Evolutionary conservation across 2,888 invertebrate species (phyloP).

Genomic region (Pseudanteris insignis): DNA sequence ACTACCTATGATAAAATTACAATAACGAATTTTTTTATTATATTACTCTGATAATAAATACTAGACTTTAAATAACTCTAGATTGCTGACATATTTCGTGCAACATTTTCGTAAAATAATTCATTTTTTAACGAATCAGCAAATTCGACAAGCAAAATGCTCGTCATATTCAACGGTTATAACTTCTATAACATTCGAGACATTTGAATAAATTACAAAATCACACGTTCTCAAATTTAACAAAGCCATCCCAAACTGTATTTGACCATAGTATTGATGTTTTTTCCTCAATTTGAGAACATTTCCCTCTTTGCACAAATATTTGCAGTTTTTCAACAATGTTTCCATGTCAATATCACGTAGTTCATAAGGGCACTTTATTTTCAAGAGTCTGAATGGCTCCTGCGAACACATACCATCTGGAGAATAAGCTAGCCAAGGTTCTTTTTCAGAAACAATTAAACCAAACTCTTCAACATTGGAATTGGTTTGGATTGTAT

Average conservation of each 20-base stretch:
- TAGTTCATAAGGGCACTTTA: conserved; percentile 10
- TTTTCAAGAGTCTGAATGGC: conserved; percentile 10
- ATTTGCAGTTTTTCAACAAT: conserved; percentile 1
- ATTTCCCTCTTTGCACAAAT: neutral
- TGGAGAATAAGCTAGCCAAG: no score
- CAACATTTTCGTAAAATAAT: conserved; percentile 7
- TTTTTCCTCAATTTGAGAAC: neutral
- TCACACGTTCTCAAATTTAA: conserved; percentile 10
- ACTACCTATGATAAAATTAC: no score
- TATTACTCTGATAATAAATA: no score
- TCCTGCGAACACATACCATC: conserved; percentile 1
- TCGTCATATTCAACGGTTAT: neutral
- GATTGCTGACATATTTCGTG: conserved; percentile 4
- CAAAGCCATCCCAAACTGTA: conserved; percentile 19
- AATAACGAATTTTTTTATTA: no score
- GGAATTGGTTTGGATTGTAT: no score
- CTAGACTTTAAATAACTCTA: no score
- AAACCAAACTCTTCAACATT: no score
- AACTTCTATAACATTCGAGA: neutral
- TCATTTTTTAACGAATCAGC: neutral
- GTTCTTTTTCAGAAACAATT: no score
- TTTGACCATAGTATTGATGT: conserved; percentile 19
- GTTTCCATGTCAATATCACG: neutral
- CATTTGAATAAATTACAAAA: conserved; percentile 8
- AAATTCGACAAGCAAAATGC: neutral